Evolutionary conservation across 1,140 invertebrate species (phyloP).

Genomic region (Pollicipes pollicipes): DNA sequence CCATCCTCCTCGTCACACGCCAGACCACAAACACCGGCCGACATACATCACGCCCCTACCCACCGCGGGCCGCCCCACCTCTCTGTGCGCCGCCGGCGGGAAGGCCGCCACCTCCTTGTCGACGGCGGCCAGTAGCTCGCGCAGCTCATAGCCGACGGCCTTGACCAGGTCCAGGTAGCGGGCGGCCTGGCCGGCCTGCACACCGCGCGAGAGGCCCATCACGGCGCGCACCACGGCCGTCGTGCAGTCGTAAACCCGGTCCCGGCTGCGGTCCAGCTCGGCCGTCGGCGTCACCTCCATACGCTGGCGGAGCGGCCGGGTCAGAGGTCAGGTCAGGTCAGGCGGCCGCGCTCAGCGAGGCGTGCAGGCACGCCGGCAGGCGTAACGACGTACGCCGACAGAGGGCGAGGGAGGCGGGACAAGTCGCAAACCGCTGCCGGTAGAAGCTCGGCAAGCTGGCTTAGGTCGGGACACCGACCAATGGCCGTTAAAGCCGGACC

Average conservation of each 20-base stretch:
- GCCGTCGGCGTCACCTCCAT: slow-evolving; percentile 43
- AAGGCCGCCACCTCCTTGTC: slow-evolving; percentile 58
- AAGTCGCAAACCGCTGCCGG: no score
- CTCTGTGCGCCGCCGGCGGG: slow-evolving; percentile 46
- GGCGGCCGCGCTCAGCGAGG: slow-evolving; percentile 7
- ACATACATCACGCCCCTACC: no score
- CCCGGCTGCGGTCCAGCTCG: slow-evolving; percentile 54
- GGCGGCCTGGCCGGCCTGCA: slow-evolving; percentile 48
- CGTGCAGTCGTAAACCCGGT: slow-evolving; percentile 74
- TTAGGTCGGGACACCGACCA: no score
- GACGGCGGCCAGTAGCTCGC: slow-evolving; percentile 59
- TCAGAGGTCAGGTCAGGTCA: no score
- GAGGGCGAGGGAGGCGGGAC: no score
- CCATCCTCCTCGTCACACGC: no score
- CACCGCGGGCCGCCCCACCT: slow-evolving; percentile 26
- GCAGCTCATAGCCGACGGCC: slow-evolving; percentile 59
- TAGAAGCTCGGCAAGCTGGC: no score
- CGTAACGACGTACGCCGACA: no score
- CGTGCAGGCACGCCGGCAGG: no score
- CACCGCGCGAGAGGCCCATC: slow-evolving; percentile 64
- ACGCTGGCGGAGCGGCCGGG: slow-evolving; percentile 20
- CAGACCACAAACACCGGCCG: no score
- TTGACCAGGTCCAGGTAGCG: slow-evolving; percentile 65
- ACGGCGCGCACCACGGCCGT: slow-evolving; percentile 78
- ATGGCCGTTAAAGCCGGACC: no score